Evolutionary conservation across 2,888 invertebrate genomes (phyloP).

Genomic region (Dasysyrphus albostriatus): DNA sequence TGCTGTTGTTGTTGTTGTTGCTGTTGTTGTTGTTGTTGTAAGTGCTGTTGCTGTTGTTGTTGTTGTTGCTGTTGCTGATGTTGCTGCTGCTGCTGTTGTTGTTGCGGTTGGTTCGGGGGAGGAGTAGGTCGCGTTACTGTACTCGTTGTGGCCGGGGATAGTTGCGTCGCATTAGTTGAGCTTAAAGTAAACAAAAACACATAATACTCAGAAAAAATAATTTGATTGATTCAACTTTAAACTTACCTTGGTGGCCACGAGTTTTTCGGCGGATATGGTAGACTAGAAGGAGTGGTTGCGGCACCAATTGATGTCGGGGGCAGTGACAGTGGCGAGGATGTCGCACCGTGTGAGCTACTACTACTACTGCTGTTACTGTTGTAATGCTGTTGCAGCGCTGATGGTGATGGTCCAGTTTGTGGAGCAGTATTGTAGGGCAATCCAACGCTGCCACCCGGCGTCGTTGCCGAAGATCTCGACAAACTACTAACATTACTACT

Average conservation of each 20-base stretch:
- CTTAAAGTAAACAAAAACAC: slow-evolving; percentile 76
- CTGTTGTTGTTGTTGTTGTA: slow-evolving; percentile 63
- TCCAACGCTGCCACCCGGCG: slow-evolving; percentile 74
- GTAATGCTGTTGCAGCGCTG: slow-evolving; percentile 80
- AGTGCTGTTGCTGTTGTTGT: slow-evolving; percentile 42
- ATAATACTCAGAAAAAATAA: neutral
- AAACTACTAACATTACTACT: slow-evolving; percentile 94
- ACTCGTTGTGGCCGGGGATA: slow-evolving; percentile 84
- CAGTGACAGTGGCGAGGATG: slow-evolving; percentile 81
- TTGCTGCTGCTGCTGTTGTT: slow-evolving; percentile 55
- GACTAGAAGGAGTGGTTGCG: slow-evolving; percentile 78
- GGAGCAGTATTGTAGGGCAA: slow-evolving; percentile 78
- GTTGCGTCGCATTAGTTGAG: slow-evolving; percentile 80
- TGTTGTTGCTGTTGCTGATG: slow-evolving; percentile 70
- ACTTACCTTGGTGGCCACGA: slow-evolving; percentile 77
- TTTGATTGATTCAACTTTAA: neutral
- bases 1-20: slow-evolving; percentile 51
- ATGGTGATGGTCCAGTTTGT: slow-evolving; percentile 80
- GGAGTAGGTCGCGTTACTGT: slow-evolving; percentile 85
- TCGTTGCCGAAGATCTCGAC: slow-evolving; percentile 87
- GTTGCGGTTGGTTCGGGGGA: slow-evolving; percentile 84
- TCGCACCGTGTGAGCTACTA: slow-evolving; percentile 78
- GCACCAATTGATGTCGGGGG: slow-evolving; percentile 78
- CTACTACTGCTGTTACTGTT: slow-evolving; percentile 74
- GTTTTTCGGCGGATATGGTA: slow-evolving; percentile 80